Conservation (phyloP, 2,113 vertebrate species). For the Tetrax tetrax region DNA sequence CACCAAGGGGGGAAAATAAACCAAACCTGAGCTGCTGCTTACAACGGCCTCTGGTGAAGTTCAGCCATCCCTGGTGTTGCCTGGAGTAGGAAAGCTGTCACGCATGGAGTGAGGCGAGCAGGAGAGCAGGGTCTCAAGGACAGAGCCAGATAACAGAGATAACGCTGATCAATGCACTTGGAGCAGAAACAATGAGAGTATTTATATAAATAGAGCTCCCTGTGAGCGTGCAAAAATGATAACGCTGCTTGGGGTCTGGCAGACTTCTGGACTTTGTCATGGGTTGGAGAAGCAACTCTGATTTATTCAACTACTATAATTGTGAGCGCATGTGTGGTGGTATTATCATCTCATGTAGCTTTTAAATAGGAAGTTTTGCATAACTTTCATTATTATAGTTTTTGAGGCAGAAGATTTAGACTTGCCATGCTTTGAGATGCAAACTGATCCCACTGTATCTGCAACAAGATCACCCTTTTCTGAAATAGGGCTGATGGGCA, state of each 20-base stretch:
- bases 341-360: not conserved
- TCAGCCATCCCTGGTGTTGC: not conserved
- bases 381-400: not conserved
- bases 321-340: not conserved
- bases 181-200: not conserved
- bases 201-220: not conserved
- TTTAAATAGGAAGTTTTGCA: not conserved
- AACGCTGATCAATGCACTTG: not conserved
- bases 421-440: not conserved
- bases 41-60: not conserved
- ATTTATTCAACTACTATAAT: not conserved
- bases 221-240: not conserved
- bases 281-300: not conserved
- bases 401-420: not conserved
- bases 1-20: too few species aligned
- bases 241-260: fast-evolving
- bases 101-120: fast-evolving
- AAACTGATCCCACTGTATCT: not conserved
- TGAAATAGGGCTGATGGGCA: not conserved
- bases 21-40: not conserved
- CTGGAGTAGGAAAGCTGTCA: not conserved
- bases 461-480: not conserved
- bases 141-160: not conserved
- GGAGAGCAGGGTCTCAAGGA: not conserved
- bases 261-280: not conserved